Conservation (phyloP, 1,140 invertebrate species). For the Ectropis grisescens region DNA sequence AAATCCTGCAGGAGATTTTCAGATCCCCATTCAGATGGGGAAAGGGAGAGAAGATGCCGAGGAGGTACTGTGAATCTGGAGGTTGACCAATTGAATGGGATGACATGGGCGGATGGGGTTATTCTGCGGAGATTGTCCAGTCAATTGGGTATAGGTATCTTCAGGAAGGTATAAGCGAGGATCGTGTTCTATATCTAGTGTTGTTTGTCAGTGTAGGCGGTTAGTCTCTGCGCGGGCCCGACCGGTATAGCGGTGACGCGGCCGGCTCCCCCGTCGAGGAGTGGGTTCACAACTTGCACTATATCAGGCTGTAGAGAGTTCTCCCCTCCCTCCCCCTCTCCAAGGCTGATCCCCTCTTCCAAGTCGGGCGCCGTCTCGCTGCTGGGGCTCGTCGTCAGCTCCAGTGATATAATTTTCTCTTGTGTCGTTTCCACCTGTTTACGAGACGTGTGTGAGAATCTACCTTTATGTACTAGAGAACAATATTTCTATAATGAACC, state of each 20-base stretch:
- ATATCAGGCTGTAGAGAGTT: slow-evolving; percentile 60
- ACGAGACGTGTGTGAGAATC: no score
- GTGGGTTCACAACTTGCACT: slow-evolving; percentile 63
- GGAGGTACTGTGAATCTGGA: no score
- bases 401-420: slow-evolving; percentile 90
- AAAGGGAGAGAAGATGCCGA: no score
- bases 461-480: no score
- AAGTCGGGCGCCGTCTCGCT: slow-evolving; percentile 71
- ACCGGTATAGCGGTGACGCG: slow-evolving; percentile 62
- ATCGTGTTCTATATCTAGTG: slow-evolving; percentile 11
- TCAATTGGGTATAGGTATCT: no score
- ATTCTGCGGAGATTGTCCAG: no score
- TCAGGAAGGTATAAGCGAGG: no score
- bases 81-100: no score
- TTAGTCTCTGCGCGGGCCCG: slow-evolving; percentile 44
- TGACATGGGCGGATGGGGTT: no score
- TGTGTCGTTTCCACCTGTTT: slow-evolving; percentile 89
- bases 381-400: slow-evolving; percentile 76
- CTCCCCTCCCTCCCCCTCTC: slow-evolving; percentile 65
- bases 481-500: no score
- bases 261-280: slow-evolving; percentile 57
- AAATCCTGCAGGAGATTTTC: no score
- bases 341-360: slow-evolving; percentile 58
- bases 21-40: no score
- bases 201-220: slow-evolving; percentile 31